Evolutionary conservation across 2,797 vertebrate genomes (phyloP).

Genomic region (Coranthus polyacanthus): DNA sequence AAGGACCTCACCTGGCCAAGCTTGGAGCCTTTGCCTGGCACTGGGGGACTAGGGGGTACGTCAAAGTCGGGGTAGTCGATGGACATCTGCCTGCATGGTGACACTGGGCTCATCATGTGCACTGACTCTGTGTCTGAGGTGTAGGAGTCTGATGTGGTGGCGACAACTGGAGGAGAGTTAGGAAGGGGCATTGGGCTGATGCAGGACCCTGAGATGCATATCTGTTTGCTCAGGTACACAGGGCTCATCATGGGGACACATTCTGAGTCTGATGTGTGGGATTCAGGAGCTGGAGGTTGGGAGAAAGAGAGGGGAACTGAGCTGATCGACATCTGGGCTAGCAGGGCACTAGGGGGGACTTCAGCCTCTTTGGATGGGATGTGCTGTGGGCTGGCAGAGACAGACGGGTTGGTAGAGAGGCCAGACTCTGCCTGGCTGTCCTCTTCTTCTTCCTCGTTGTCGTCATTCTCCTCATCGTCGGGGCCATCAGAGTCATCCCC

Average conservation of each 20-base stretch:
- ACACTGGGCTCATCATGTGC: constrained; percentile 84
- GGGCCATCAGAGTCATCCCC: constrained; percentile 95
- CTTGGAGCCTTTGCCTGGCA: constrained; percentile 68
- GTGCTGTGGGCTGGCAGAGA: constrained; percentile 95
- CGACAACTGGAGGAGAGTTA: constrained; percentile 58
- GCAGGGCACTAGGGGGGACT: constrained; percentile 89
- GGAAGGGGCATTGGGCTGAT: constrained; percentile 61
- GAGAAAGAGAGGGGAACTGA: constrained; percentile 71
- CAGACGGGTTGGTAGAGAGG: constrained; percentile 93
- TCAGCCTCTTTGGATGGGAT: constrained; percentile 87
- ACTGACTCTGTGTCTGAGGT: constrained; percentile 81
- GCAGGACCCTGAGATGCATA: constrained; percentile 84
- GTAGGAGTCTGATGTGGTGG: constrained; percentile 70
- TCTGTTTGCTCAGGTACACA: constrained; percentile 86
- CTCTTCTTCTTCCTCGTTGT: constrained; percentile 97
- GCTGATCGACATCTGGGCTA: constrained; percentile 94
- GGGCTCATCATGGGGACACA: constrained; percentile 69
- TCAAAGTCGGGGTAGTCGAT: constrained; percentile 91
- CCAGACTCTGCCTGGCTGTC: constrained; percentile 96
- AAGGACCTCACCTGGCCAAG: constrained; percentile 82
- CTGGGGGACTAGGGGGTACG: constrained; percentile 78
- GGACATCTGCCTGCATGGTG: constrained; percentile 93
- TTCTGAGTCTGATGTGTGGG: constrained; percentile 57
- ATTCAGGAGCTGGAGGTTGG: constrained; percentile 50
- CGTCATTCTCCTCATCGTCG: constrained; percentile 96